Evolutionary conservation across 2,888 invertebrate genomes (phyloP).

Genomic region (Drosophila kokeensis): DNA sequence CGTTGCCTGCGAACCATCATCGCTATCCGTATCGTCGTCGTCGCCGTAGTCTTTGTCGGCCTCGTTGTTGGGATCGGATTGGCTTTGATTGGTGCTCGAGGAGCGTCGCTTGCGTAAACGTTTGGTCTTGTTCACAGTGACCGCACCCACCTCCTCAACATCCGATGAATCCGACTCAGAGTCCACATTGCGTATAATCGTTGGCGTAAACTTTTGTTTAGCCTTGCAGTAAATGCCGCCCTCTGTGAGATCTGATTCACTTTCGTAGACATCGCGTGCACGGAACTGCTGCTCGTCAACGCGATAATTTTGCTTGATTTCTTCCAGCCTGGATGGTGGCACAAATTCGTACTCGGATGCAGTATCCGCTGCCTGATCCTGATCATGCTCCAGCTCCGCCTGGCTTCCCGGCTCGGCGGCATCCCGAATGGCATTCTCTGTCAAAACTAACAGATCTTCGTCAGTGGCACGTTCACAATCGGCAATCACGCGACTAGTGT

Average conservation of each 20-base stretch:
- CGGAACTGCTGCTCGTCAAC: slow-evolving; percentile 85
- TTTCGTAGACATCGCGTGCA: slow-evolving; percentile 87
- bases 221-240: slow-evolving; percentile 82
- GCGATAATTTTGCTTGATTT: slow-evolving; percentile 75
- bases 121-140: slow-evolving; percentile 71
- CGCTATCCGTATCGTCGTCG: slow-evolving; percentile 49
- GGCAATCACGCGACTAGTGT: slow-evolving; percentile 76
- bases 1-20: slow-evolving; percentile 62
- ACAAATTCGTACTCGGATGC: slow-evolving; percentile 69
- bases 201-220: slow-evolving; percentile 55
- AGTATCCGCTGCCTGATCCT: slow-evolving; percentile 32
- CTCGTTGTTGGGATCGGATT: slow-evolving; percentile 65
- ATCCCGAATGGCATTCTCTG: slow-evolving; percentile 66
- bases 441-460: slow-evolving; percentile 79
- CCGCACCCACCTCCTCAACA: slow-evolving; percentile 54
- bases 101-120: slow-evolving; percentile 81
- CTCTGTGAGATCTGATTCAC: slow-evolving; percentile 86
- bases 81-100: slow-evolving; percentile 77
- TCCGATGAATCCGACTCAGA: slow-evolving; percentile 66
- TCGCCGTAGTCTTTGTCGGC: slow-evolving; percentile 32
- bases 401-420: slow-evolving; percentile 31
- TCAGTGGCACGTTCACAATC: slow-evolving; percentile 76
- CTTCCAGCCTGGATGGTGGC: slow-evolving; percentile 61
- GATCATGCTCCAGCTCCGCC: background rate
- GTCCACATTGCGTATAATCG: slow-evolving; percentile 74